Base-by-base conservation (phyloP, 1,140 invertebrate species). In the Drosophila sulfurigaster region DNA sequence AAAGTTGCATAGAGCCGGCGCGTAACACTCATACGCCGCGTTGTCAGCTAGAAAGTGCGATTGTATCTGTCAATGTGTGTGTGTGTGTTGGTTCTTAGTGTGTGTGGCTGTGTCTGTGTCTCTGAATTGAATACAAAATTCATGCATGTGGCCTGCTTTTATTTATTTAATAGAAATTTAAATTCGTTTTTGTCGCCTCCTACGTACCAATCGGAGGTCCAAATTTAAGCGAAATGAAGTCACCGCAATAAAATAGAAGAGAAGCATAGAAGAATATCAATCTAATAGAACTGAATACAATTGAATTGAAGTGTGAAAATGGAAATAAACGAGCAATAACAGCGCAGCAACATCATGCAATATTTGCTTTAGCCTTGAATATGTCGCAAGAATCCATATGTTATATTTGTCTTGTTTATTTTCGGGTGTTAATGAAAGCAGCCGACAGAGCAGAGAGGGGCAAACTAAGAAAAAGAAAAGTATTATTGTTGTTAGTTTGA, bases 281-380 rank as follows among this genome's bases (percentile, higher is more conserved):
- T 20, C 41, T 60, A 70, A 75, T 63, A 75, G 43, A 57, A 41
- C 30, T 43, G 20, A 11, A 20, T 58, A 71, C 32, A 63, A 71
- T 65, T 64, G 43, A 45, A 46, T 35, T 65, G 66, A 69, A 89
- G 85, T 88, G 81, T 79, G 81, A 83, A 89, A 80, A 71, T 51
- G 48, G 75, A 86, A 79, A 86, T 78, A 81, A 78, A 78, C 78
- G 54, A 46, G 41, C 32, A 41, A 54, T 8, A 15, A 45, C 30
- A 66, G 41, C 20, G 32, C 30, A 66, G 41, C 20, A 30, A 51
- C 2, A 52, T n/a, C 5, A 88, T 78, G 69, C 81, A 89, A 85
- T 90, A 85, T 89, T 85, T 58, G 85, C 5, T 81, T 56, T 85
- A 90, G 81, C 85, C 86, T 89, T 89, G 86, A 89, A 81, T 32